phyloP scores from a whole-genome alignment of 2,888 invertebrate genomes.

The Proisotoma minuta region DNA sequence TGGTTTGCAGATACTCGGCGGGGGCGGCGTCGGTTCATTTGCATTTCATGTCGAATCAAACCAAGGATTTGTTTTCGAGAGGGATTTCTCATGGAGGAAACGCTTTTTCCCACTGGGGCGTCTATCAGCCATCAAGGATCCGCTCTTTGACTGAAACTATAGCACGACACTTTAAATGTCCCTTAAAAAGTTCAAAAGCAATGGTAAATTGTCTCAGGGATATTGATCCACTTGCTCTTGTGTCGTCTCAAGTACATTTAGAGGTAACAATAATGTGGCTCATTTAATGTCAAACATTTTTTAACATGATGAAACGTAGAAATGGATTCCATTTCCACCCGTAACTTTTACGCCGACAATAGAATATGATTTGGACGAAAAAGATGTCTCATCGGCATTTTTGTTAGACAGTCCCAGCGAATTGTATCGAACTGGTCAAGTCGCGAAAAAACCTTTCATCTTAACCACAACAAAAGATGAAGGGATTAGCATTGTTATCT shows the following conservation, averaged over 20 bases:
- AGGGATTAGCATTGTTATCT: background rate
- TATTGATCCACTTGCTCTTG: background rate
- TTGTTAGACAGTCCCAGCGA: background rate
- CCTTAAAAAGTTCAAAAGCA: background rate
- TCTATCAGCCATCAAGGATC: background rate
- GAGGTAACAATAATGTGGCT: background rate
- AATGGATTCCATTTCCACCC: conserved; percentile 5
- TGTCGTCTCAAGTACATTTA: background rate
- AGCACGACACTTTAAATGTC: background rate
- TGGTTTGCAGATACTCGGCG: background rate
- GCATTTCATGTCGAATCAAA: background rate
- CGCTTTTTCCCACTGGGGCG: background rate
- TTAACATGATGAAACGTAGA: background rate
- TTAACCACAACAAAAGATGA: background rate
- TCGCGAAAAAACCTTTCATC: background rate
- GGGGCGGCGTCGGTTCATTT: background rate
- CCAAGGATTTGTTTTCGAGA: background rate
- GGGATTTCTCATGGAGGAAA: background rate
- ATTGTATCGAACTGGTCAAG: background rate
- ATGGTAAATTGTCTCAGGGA: background rate
- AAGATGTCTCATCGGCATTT: background rate
- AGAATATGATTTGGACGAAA: background rate
- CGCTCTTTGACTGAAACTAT: background rate
- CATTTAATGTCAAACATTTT: background rate
- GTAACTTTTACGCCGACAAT: background rate